Conservation (phyloP, 2,113 vertebrate genomes). For the Ornithorhynchus anatinus region DNA sequence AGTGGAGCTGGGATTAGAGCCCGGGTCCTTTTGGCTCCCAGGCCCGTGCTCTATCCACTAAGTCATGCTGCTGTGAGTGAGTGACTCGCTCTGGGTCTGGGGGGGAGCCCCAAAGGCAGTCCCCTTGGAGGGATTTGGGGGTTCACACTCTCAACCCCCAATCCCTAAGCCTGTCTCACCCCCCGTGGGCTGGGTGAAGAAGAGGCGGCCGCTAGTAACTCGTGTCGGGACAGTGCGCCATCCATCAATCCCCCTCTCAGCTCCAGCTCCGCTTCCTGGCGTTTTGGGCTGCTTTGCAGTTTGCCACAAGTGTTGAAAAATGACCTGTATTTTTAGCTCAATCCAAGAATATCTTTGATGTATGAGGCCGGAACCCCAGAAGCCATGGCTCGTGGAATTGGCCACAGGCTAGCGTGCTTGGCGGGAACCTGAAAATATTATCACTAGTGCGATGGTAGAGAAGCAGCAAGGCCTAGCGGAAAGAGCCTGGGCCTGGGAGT, state of each 20-base stretch:
- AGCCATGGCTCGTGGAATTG: background rate
- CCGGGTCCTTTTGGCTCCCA: too few species aligned
- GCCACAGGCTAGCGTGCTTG: background rate
- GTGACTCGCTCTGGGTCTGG: background rate
- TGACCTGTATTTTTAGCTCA: background rate
- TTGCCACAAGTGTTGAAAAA: background rate
- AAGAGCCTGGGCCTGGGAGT: too few species aligned
- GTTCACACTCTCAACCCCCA: background rate
- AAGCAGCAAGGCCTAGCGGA: too few species aligned
- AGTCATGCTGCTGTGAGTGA: too few species aligned
- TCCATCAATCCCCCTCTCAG: background rate
- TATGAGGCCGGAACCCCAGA: background rate
- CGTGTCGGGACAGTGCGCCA: background rate
- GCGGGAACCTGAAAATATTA: background rate
- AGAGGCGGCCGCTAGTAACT: background rate
- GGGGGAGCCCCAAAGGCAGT: background rate
- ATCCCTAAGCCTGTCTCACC: accelerated
- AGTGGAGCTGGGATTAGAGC: too few species aligned
- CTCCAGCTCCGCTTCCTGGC: background rate
- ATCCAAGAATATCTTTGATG: background rate
- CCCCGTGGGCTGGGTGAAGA: background rate
- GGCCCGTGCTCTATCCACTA: too few species aligned
- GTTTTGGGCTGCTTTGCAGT: background rate
- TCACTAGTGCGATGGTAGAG: too few species aligned
- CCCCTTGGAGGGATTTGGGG: background rate